Percentiles rank a stretch among this genome's conserved stretches.
phyloP scores from a whole-genome alignment of 2,888 invertebrate genomes.

The Dinocampus coccinellae region DNA sequence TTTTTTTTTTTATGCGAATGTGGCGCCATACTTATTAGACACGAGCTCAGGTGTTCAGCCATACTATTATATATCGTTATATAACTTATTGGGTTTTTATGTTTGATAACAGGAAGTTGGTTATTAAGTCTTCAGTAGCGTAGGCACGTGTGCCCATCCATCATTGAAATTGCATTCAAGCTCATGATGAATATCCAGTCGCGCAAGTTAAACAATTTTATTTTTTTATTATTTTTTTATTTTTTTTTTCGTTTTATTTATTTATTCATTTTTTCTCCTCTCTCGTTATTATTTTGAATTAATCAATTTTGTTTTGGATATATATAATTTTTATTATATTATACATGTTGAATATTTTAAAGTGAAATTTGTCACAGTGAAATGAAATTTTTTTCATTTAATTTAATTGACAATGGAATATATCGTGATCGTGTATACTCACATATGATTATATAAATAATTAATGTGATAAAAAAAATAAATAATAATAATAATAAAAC shows the following conservation, averaged over 20 bases:
- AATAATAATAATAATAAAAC: too few species aligned
- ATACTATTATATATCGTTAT: neutral
- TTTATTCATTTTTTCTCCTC: neutral
- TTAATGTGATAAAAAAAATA: too few species aligned
- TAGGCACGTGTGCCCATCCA: constrained; percentile 54
- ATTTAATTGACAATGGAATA: too few species aligned
- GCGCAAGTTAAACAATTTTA: neutral
- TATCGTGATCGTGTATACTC: too few species aligned
- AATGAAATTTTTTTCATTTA: too few species aligned
- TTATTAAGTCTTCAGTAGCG: constrained; percentile 58
- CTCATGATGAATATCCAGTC: constrained; percentile 31
- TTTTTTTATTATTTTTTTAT: neutral
- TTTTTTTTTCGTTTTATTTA: too few species aligned
- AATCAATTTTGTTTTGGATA: too few species aligned
- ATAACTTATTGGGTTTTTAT: constrained; percentile 7
- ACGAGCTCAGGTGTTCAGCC: neutral
- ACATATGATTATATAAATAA: too few species aligned
- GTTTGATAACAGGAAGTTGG: constrained; percentile 50
- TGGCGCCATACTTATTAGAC: neutral
- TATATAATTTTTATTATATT: too few species aligned
- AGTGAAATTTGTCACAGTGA: too few species aligned
- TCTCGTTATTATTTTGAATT: neutral
- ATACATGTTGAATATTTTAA: too few species aligned
- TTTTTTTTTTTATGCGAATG: neutral
- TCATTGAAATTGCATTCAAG: constrained; percentile 43